Evolutionary conservation across 1,140 invertebrate species (phyloP).

Genomic region (Neodiprion virginianus): DNA sequence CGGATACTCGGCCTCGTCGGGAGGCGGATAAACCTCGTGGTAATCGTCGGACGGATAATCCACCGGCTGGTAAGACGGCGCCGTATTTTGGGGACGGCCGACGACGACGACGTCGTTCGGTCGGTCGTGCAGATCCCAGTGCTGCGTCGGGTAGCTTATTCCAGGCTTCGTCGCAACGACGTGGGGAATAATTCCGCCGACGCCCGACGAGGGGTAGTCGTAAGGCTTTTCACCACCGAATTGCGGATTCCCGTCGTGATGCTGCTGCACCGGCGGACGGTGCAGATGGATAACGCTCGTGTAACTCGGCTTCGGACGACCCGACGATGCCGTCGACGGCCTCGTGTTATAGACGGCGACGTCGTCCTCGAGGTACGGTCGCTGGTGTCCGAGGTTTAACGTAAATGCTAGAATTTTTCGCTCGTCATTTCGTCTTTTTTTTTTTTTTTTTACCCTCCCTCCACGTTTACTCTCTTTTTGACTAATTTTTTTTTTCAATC

Average conservation of each 20-base stretch:
- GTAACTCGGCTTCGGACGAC: constrained; percentile 40
- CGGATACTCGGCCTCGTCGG: background rate
- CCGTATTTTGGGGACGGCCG: background rate
- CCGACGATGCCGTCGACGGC: constrained; percentile 18
- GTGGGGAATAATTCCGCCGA: constrained; percentile 27
- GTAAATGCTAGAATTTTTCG: constrained; percentile 48
- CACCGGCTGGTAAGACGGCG: constrained; percentile 5
- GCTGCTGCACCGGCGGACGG: constrained; percentile 44
- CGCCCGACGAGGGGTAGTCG: constrained; percentile 41
- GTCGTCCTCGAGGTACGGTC: constrained; percentile 57
- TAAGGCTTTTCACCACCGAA: constrained; percentile 25
- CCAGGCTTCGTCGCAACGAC: background rate
- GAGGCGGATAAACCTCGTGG: constrained; percentile 26
- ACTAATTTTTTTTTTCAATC: background rate
- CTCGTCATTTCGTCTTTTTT: background rate
- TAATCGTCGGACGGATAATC: constrained; percentile 22
- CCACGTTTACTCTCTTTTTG: background rate
- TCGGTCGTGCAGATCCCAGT: background rate
- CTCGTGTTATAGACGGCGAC: constrained; percentile 48
- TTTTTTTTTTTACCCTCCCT: constrained; percentile 10
- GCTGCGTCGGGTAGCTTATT: background rate
- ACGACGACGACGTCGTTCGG: background rate
- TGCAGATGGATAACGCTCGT: constrained; percentile 33
- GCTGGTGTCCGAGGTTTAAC: constrained; percentile 56
- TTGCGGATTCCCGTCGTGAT: constrained; percentile 45